Percentiles rank a stretch among this genome's conserved stretches.
Evolutionary conservation across 2,888 invertebrate species (phyloP).

Genomic region (Alloscopus bannaensis): DNA sequence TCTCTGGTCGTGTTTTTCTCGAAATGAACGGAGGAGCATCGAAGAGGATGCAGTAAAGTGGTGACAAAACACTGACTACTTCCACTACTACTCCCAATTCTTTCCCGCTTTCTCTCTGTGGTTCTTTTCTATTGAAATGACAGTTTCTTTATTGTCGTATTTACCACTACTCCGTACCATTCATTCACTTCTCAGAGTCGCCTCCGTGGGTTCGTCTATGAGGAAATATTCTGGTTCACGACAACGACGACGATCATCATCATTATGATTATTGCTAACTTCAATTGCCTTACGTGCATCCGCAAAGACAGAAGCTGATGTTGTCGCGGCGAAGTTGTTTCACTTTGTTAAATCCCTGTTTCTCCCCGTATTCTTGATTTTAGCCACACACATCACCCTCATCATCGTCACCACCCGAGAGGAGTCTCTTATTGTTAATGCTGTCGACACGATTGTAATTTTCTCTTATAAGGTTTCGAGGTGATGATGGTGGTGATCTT

Average conservation of each 20-base stretch:
- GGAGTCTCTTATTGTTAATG: background rate
- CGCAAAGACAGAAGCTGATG: background rate
- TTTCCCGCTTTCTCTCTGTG: conserved; percentile 4
- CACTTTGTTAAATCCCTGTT: background rate
- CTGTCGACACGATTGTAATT: background rate
- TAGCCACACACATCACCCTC: no score
- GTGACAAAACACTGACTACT: background rate
- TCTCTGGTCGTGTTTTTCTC: background rate
- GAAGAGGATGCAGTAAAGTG: no score
- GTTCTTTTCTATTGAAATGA: conserved; percentile 15
- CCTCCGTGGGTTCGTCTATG: background rate
- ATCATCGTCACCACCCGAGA: no score
- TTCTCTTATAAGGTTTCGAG: no score
- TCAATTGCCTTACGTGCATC: conserved; percentile 7
- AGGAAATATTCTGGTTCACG: no score
- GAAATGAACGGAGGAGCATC: background rate
- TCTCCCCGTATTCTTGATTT: background rate
- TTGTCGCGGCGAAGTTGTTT: background rate
- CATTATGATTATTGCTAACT: conserved; percentile 23
- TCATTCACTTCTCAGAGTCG: conserved; percentile 25
- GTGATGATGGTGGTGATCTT: no score
- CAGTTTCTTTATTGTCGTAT: conserved; percentile 27
- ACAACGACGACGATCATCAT: background rate
- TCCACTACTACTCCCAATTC: conserved; percentile 6
- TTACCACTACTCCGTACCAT: conserved; percentile 7